phyloP scores from a whole-genome alignment of 2,888 invertebrate species.

The Macrophya alboannulata region DNA sequence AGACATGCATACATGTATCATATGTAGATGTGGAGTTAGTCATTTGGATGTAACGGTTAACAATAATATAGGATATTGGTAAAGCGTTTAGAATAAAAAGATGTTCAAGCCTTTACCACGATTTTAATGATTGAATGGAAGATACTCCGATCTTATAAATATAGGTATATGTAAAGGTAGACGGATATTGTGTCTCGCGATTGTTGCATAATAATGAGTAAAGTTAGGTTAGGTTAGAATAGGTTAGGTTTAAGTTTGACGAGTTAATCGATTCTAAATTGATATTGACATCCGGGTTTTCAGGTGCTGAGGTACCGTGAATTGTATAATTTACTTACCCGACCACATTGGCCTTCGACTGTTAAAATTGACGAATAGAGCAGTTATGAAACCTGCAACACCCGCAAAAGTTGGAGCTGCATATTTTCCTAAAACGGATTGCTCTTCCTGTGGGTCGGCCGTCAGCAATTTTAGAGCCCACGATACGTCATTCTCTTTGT shows the following conservation, averaged over 20 bases:
- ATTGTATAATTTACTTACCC: conserved; percentile 62
- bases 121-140: not conserved
- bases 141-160: not conserved
- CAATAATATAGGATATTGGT: not conserved
- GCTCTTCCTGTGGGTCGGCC: conserved; percentile 63
- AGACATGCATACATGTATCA: not conserved
- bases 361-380: conserved; percentile 59
- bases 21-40: not conserved
- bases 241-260: conserved; percentile 32
- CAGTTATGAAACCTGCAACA: conserved; percentile 31
- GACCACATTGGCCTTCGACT: conserved; percentile 63
- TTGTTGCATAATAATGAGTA: conserved; percentile 41
- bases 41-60: not conserved
- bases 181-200: not conserved
- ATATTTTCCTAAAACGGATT: not conserved
- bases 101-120: not conserved
- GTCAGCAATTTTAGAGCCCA: conserved; percentile 75
- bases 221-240: conserved; percentile 29
- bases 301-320: not conserved
- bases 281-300: not conserved
- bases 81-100: not conserved
- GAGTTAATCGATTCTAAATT: not conserved
- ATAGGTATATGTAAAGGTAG: not conserved
- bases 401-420: conserved; percentile 57
- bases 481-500: conserved; percentile 65